Evolutionary conservation across 35 echinoderm and acorn worm genomes (phyloP).

Genomic region (Lytechinus variegatus): DNA sequence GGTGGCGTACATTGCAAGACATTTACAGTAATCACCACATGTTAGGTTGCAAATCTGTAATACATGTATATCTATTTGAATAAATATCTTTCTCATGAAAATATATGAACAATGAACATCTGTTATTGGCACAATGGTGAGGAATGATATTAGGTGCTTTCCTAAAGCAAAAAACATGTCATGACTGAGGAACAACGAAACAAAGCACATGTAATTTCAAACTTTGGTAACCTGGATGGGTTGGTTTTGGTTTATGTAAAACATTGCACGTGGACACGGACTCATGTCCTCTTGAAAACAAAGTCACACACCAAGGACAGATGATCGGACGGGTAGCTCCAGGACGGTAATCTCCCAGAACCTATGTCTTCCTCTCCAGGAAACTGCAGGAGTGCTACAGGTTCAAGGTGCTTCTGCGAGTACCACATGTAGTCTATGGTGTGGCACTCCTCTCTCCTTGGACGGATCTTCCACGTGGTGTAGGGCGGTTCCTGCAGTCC

Average conservation of each 20-base stretch:
- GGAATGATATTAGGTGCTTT: background rate
- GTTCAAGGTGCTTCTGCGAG: slow-evolving; percentile 54
- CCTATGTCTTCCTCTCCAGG: slow-evolving; percentile 83
- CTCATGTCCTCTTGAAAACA: slow-evolving; percentile 60
- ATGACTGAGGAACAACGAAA: background rate
- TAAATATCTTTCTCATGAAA: background rate
- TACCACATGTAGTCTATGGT: slow-evolving; percentile 99
- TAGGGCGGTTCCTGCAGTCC: slow-evolving; percentile 68
- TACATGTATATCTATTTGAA: background rate
- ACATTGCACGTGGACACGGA: background rate
- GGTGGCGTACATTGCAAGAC: background rate
- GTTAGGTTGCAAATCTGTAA: background rate
- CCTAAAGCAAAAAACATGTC: background rate
- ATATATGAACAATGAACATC: background rate
- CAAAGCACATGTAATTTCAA: background rate
- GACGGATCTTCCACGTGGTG: slow-evolving; percentile 97
- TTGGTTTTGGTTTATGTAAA: background rate
- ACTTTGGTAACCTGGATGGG: background rate
- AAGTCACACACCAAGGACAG: slow-evolving; percentile 95
- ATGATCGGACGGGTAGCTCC: slow-evolving; percentile 89
- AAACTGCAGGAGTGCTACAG: slow-evolving; percentile 60
- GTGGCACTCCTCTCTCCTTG: slow-evolving; percentile 79
- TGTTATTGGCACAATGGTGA: background rate
- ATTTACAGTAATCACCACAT: background rate
- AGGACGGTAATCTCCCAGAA: slow-evolving; percentile 74